Percentiles rank a stretch among this genome's conserved stretches.
phyloP scores from a whole-genome alignment of 1,140 invertebrate genomes.

The Chlorops oryzae region DNA sequence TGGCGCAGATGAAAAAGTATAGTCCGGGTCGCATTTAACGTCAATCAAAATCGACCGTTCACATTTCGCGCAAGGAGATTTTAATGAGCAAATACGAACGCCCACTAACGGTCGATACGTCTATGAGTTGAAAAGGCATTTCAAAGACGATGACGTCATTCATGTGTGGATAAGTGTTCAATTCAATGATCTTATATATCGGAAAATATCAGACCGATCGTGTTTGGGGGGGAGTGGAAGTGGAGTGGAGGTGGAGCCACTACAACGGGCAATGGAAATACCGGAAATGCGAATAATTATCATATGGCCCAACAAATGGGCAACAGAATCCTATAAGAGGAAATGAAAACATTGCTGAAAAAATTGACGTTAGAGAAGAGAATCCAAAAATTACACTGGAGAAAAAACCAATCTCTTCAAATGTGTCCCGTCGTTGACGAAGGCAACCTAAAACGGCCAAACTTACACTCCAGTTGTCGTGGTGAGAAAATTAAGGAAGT shows the following conservation, averaged over 20 bases:
- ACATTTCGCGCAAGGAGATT: conserved; percentile 30
- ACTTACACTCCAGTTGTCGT: conserved; percentile 21
- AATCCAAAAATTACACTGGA: too few species aligned
- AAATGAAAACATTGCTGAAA: not conserved
- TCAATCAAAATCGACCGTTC: conserved; percentile 34
- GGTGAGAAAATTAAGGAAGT: conserved; percentile 32
- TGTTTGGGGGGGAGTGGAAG: conserved; percentile 14
- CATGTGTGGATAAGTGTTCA: conserved; percentile 35
- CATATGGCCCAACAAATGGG: too few species aligned
- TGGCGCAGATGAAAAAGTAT: conserved; percentile 25
- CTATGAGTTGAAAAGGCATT: conserved; percentile 15
- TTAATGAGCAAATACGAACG: conserved; percentile 15
- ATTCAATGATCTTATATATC: conserved; percentile 24
- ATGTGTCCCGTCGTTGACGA: not conserved
- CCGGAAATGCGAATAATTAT: too few species aligned
- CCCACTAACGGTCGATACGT: conserved; percentile 23
- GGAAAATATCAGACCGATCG: conserved; percentile 15
- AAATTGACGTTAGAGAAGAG: too few species aligned
- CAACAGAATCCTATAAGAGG: not conserved
- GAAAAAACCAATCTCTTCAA: not conserved
- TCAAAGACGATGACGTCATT: conserved; percentile 22
- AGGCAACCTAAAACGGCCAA: too few species aligned
- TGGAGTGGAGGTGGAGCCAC: not conserved
- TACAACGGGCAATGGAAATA: not conserved
- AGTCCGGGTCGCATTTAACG: conserved; percentile 33